Base-by-base conservation (phyloP, 2,113 vertebrate genomes). In the Recurvirostra avosetta region DNA sequence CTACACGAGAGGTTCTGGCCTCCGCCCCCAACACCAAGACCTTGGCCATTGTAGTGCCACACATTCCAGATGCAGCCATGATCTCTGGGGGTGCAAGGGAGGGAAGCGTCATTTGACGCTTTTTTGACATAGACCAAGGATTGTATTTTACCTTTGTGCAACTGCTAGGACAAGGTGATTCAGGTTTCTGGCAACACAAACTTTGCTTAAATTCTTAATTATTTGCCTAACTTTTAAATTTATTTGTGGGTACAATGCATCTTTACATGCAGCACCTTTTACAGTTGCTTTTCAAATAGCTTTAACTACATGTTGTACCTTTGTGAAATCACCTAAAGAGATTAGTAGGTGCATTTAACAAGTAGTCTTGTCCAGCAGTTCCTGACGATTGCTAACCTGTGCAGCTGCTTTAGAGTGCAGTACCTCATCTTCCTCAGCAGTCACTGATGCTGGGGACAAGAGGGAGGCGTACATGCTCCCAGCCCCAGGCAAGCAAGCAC, bases 381-480 rank as follows among this genome's bases (percentile, higher is more conserved):
- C 15, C 23, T 55, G 38, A 71, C 32, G 22, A 18, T 0, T 29
- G 32, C 17, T 27, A 43, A 62, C 62, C 14, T 14, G 17, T 23
- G 12, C 66, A 22, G 52, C 49, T 47, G 30, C 34, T 58, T 5
- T 4, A 26, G 15, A 58, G 22, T 5, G 7, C 43, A 26, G 29
- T 17, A 15, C 5, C 22, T 20, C 22, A 2, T 52, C 18, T 32
- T 49, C 29, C 50, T 36, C 43, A 70, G 73, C 27, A 50, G 26
- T 26, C 32, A 12, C 53, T 29, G 36, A 43, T 34, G 38, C 36
- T 34, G 56, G 34, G 40, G 12, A 36, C 9, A 45, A 38, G 47
- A 49, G 47, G 29, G 34, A 77, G 41, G 20, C 0, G 2, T 14
- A 12, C 0, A 0, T 5, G n/a, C 43, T 47, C 16, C 38, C 38